Base-by-base conservation (phyloP, 2,888 invertebrate genomes). In the Idaea straminata region DNA sequence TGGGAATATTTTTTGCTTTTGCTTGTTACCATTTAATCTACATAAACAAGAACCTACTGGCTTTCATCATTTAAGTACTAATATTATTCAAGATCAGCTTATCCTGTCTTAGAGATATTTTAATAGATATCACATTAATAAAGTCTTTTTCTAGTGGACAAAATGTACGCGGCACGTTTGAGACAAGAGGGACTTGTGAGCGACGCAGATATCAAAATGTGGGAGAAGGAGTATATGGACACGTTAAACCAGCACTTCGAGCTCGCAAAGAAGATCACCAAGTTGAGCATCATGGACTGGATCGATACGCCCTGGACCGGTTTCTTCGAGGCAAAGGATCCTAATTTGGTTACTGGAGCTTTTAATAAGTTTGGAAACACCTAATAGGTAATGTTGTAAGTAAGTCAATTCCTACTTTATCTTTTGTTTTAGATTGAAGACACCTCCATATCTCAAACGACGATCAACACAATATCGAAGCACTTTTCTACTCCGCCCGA, bases 301-400 rank as follows among this genome's bases (percentile, higher is more conserved):
- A 94, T 99, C 63, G 99, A 99, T 86, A 98, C 98, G 5, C 98
- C 98, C 0, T 99, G 99, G 99, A 97, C 97, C 38, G 97, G 97
- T 57, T 97, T 96, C 89, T 96, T 96, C 75, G 96, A 96, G 81
- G 94, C 96, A 16, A 95, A 94, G 76, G 97, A 98, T 82, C 97
- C 97, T 0, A 94, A 97, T 78, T 95, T 95, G 86, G 91, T 88
- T 57, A 0, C 25, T 25, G 25, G 25, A 25, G 25, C 25, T 25
- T 25, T 25, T 25, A 25, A 25, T 25, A 25, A 25, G 25, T 25
- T 25, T 25, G 25, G 25, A 25, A 25, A 25, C 25, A 25, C 25
- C 25, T 25, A 25, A 25, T 25, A 25, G 25, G 25, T 25, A 25
- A 25, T 1, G 25, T 25, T 25, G 25, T 25, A 25, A 25, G 25